phyloP scores from a whole-genome alignment of 2,797 vertebrate species.

The Antrozous pallidus region DNA sequence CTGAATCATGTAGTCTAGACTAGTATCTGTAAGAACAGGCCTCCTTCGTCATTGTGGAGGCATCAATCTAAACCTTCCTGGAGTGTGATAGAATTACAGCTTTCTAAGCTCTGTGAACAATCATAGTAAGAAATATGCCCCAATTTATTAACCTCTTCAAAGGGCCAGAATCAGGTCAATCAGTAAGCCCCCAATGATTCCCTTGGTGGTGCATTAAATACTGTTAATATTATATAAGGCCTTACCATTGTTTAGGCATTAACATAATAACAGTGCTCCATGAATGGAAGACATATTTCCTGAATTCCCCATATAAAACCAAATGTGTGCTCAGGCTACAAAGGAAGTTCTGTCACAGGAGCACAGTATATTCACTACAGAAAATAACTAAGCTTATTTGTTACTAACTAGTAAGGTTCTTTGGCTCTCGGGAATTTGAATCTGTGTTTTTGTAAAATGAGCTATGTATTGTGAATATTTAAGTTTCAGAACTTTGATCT shows the following conservation, averaged over 20 bases:
- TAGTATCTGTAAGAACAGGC: not conserved
- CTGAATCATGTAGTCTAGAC: not conserved
- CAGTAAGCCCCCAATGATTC: not conserved
- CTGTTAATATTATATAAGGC: not conserved
- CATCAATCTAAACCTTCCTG: not conserved
- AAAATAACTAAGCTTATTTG: not conserved
- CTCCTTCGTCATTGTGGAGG: not conserved
- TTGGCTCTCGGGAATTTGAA: not conserved
- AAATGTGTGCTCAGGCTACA: not conserved
- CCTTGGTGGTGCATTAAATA: not conserved
- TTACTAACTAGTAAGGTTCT: not conserved
- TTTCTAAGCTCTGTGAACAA: not conserved
- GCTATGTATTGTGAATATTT: constrained; percentile 57
- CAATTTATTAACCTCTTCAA: not conserved
- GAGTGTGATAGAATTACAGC: not conserved
- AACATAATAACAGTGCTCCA: not conserved
- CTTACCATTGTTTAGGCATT: not conserved
- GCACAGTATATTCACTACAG: not conserved
- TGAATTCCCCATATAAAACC: not conserved
- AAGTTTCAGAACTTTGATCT: constrained; percentile 53
- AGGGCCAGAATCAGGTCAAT: not conserved
- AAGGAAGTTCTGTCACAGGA: not conserved
- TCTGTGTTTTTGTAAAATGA: constrained; percentile 35
- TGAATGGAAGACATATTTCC: not conserved
- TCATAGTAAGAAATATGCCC: not conserved